A percentile compares a stretch with the other conserved stretches of the same genome.
These are phyloP conservation scores for Phenganax subtilis DNA, from an alignment of 92 coral and sea anemone species.

Conservation along the genomic window DNA sequence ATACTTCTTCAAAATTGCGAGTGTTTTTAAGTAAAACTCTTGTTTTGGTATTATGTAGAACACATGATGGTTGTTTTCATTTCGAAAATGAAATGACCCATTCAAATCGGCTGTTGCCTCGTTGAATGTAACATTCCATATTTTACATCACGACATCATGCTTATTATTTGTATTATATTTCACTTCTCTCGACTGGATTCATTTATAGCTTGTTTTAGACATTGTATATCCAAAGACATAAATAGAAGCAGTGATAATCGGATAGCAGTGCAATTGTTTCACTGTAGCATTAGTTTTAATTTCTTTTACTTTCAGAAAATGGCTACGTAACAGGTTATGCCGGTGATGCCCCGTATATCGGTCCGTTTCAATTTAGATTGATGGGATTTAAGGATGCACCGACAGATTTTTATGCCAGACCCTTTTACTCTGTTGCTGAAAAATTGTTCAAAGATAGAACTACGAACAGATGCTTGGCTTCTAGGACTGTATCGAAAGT, in stretches of 20 bases:
- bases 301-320: conserved; percentile 5
- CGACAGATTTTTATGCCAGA: conserved; percentile 65
- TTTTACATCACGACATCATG: too few species aligned
- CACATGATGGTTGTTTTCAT: too few species aligned
- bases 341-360: conserved; percentile 51
- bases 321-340: conserved; percentile 55
- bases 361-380: conserved; percentile 54
- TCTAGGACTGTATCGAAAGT: conserved; percentile 45
- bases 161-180: too few species aligned
- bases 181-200: too few species aligned
- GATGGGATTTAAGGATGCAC: conserved; percentile 60
- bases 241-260: neutral
- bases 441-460: conserved; percentile 9
- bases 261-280: too few species aligned
- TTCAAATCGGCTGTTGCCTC: too few species aligned
- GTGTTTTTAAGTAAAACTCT: too few species aligned
- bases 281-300: neutral
- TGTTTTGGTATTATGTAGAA: too few species aligned
- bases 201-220: neutral
- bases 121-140: too few species aligned
- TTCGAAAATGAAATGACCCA: too few species aligned
- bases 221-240: conserved; percentile 13
- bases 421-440: conserved; percentile 45
- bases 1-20: too few species aligned
- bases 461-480: conserved; percentile 40